phyloP scores from a whole-genome alignment of 2,888 invertebrate species.

The Helobdella robusta region DNA sequence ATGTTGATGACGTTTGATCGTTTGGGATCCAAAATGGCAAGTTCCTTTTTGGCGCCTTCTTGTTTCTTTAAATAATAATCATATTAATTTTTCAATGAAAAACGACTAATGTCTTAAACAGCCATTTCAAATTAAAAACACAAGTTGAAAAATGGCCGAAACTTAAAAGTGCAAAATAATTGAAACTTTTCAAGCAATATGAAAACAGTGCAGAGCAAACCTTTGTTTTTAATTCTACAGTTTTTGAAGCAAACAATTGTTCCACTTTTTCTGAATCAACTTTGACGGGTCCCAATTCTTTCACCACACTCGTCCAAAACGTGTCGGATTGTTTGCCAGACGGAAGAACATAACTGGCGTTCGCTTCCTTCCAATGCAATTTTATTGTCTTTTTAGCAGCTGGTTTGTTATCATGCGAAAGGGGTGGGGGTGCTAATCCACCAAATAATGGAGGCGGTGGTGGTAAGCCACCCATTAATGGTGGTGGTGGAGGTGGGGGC shows the following conservation, averaged over 20 bases:
- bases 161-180: not conserved
- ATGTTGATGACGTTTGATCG: conserved; percentile 98
- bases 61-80: conserved; percentile 29
- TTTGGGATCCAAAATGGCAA: conserved; percentile 88
- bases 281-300: conserved; percentile 52
- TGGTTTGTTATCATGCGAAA: conserved; percentile 34
- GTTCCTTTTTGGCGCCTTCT: conserved; percentile 63
- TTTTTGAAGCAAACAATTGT: conserved; percentile 89
- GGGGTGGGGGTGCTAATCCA: conserved; percentile 32
- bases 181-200: not conserved
- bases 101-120: not conserved
- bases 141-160: not conserved
- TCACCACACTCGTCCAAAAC: conserved; percentile 43
- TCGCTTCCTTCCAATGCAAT: conserved; percentile 85
- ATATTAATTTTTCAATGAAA: not conserved
- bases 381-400: conserved; percentile 76
- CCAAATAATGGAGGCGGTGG: conserved; percentile 38
- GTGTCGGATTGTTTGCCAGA: conserved; percentile 39
- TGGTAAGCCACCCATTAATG: conserved; percentile 36
- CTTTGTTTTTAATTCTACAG: conserved; percentile 88
- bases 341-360: conserved; percentile 35
- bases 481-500: conserved; percentile 38
- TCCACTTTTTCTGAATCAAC: conserved; percentile 87
- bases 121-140: too few species aligned
- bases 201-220: too few species aligned